These are phyloP conservation scores for Melanotaenia nigrans DNA, from an alignment of 2,797 vertebrate genomes.

Conservation along the genomic window DNA sequence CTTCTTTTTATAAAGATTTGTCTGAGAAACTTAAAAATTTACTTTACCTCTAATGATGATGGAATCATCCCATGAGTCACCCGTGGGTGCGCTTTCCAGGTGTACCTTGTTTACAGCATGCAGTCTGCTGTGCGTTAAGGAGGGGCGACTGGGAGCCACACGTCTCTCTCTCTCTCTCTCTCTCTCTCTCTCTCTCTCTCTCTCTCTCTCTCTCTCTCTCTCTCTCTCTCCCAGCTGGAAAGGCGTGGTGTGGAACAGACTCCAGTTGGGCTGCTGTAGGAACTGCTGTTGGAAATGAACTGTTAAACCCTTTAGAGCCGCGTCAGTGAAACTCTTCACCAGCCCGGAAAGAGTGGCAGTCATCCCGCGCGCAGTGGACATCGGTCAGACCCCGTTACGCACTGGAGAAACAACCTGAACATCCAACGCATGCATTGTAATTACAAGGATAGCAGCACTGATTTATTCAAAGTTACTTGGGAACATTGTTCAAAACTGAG, in stretches of 20 bases:
- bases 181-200: constrained; percentile 26
- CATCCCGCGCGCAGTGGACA: constrained; percentile 17
- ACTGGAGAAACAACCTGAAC: constrained; percentile 2
- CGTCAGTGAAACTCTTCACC: constrained; percentile 32
- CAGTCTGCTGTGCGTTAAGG: constrained; percentile 30
- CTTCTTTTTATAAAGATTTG: not conserved
- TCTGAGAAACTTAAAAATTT: not conserved
- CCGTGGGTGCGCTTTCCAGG: not conserved
- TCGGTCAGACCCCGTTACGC: constrained; percentile 31
- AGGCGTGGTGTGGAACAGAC: constrained; percentile 56
- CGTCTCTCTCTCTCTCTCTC: constrained; percentile 23
- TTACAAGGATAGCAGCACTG: not conserved
- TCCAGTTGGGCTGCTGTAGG: constrained; percentile 48
- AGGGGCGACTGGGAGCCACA: constrained; percentile 17
- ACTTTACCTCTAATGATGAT: constrained; percentile 3
- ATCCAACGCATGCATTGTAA: constrained; percentile 19
- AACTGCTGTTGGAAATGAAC: constrained; percentile 5
- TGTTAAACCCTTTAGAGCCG: constrained; percentile 13
- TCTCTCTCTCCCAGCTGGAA: constrained; percentile 19
- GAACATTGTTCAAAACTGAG: constrained; percentile 14
- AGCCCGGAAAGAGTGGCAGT: constrained; percentile 18
- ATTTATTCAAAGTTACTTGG: not conserved
- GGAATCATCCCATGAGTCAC: constrained; percentile 22
- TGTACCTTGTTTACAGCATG: constrained; percentile 12
- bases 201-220: constrained; percentile 20